Percentiles rank a stretch among this genome's conserved stretches.
Conservation (phyloP, 1,140 invertebrate species). For the Eciton burchellii region DNA sequence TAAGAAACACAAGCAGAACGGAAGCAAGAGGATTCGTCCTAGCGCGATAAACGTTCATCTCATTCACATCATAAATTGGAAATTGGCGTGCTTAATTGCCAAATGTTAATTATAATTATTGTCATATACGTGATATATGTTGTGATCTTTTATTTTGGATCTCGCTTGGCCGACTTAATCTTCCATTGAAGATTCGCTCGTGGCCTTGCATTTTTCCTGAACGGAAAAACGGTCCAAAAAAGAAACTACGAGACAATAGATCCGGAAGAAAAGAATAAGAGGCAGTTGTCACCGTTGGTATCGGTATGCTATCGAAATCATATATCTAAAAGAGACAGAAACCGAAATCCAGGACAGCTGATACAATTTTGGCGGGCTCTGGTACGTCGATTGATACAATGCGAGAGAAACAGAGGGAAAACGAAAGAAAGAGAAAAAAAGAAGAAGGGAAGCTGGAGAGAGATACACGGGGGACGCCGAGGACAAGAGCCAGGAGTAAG, state of each 20-base stretch:
- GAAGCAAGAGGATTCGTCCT: background rate
- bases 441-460: slow-evolving; percentile 10
- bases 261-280: slow-evolving; percentile 64
- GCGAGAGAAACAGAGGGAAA: slow-evolving; percentile 51
- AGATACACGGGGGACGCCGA: slow-evolving; percentile 44
- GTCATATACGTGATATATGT: too few relatives aligned
- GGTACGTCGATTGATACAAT: slow-evolving; percentile 53
- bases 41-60: slow-evolving; percentile 31
- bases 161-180: background rate
- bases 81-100: slow-evolving; percentile 27
- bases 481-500: slow-evolving; percentile 27
- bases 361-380: slow-evolving; percentile 84
- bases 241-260: slow-evolving; percentile 24
- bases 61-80: slow-evolving; percentile 49
- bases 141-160: too few relatives aligned
- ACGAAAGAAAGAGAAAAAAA: slow-evolving; percentile 19
- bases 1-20: background rate
- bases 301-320: slow-evolving; percentile 37
- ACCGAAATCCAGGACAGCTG: slow-evolving; percentile 83
- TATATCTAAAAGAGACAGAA: slow-evolving; percentile 57
- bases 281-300: too few relatives aligned
- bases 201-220: slow-evolving; percentile 12
- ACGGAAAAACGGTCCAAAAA: slow-evolving; percentile 20
- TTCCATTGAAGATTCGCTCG: slow-evolving; percentile 51
- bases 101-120: slow-evolving; percentile 51